Evolutionary conservation across 2,888 invertebrate genomes (phyloP).

Genomic region (Latrodectus elegans): DNA sequence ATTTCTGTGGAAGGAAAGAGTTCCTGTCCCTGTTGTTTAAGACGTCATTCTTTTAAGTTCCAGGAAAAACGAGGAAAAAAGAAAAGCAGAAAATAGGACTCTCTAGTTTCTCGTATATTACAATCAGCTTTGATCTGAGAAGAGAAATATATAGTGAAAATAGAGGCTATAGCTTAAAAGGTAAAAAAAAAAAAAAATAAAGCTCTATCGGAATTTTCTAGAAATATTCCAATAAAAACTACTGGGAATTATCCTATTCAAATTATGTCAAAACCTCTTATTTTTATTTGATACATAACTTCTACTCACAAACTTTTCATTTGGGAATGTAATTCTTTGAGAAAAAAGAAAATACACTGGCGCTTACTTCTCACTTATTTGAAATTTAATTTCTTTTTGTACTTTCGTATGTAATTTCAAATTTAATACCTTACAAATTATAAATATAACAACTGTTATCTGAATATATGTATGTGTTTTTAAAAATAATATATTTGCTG

Average conservation of each 20-base stretch:
- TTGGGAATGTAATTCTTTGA: too few relatives aligned
- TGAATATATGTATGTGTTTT: too few relatives aligned
- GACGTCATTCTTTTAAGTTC: constrained; percentile 65
- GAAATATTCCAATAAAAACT: background rate
- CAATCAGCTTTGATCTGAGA: constrained; percentile 40
- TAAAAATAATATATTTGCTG: too few relatives aligned
- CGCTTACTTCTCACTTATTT: too few relatives aligned
- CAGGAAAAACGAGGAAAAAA: constrained; percentile 20
- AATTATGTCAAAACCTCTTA: background rate
- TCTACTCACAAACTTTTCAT: too few relatives aligned
- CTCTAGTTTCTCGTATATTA: constrained; percentile 65
- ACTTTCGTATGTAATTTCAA: too few relatives aligned
- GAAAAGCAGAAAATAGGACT: constrained; percentile 29
- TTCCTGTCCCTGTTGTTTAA: constrained; percentile 49
- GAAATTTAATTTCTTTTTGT: too few relatives aligned
- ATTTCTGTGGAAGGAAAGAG: background rate
- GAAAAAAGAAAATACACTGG: too few relatives aligned
- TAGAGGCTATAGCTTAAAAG: too few relatives aligned
- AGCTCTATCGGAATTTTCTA: constrained; percentile 1
- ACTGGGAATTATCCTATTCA: background rate
- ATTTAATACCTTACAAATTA: too few relatives aligned
- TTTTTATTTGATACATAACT: background rate
- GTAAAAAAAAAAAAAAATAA: background rate
- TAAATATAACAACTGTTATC: too few relatives aligned
- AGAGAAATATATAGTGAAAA: too few relatives aligned